Base-by-base conservation (phyloP, 2,888 invertebrate species). In the Caprella mutica region DNA sequence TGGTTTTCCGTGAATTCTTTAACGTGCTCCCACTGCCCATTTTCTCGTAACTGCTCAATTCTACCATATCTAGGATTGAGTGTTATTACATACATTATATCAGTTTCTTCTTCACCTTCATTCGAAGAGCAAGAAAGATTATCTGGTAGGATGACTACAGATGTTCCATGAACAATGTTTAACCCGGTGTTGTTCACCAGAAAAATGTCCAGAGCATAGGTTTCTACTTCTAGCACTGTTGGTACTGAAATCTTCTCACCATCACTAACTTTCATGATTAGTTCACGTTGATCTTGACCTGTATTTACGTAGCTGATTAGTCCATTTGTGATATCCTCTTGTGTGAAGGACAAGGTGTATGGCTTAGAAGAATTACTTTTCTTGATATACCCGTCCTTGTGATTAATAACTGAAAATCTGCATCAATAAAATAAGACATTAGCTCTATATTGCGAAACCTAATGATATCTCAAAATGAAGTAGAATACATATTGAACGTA, bases 81-180 rank as follows among this genome's bases (percentile, higher is more conserved):
- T 1, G 76, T 75, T 64, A 83, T 78, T 73, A 80, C 80, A 70
- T 74, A 77, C 39, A 73, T 69, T 12, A 76, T 69, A 39, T 87
- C 86, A 23, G 91, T 80, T 65, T 83, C 83, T 44, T 82, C 82
- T 68, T 88, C 87, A 2, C 30, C 48, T 39, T 85, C 85, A 71
- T 94, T 94, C 1, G 92, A 89, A 4, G 81, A 79, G 70, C 91
- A 89, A 1, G 92, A 88, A 2, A 97, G 79, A 75, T 96, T 96
- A 46, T 82, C 81, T 0, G 84, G 78, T 0, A 83, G 80, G 63
- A 97, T 80, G 21, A 85, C 72, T 0, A 84, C 80, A 64, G 80
- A 83, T 0, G 89, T 85, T 70, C 68, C 68, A 52, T 70, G 68
- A 9, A 71, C 68, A 21, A 77, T 66, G 9, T 69, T 68, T 1